phyloP scores from a whole-genome alignment of 2,888 invertebrate species.

The Polyommatus iphigenia region DNA sequence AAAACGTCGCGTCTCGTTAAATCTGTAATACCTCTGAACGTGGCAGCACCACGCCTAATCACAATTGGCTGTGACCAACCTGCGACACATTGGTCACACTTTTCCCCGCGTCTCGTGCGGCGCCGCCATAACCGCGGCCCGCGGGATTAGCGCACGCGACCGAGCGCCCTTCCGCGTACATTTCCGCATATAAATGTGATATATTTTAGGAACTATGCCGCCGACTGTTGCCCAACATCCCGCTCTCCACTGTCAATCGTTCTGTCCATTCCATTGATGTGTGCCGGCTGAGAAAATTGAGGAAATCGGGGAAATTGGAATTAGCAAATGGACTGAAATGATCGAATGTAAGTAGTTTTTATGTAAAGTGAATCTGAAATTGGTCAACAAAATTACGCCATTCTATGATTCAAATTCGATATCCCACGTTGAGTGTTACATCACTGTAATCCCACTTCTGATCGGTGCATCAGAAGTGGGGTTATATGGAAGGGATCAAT shows the following conservation, averaged over 20 bases:
- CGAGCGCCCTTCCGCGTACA: not conserved
- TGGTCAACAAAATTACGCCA: not conserved
- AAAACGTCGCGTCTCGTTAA: not conserved
- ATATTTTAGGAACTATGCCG: not conserved
- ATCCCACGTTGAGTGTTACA: not conserved
- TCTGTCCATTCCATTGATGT: not conserved
- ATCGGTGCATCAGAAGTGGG: not conserved
- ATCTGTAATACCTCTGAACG: not conserved
- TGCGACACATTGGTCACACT: not conserved
- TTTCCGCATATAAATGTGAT: not conserved
- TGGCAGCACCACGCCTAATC: not conserved
- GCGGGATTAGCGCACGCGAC: not conserved
- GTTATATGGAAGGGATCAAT: not conserved
- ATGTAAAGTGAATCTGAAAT: not conserved
- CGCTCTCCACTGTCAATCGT: not conserved
- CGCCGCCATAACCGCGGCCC: not conserved
- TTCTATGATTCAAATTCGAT: not conserved
- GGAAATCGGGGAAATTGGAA: not conserved
- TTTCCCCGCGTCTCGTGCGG: not conserved
- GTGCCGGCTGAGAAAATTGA: not conserved
- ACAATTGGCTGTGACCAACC: not conserved
- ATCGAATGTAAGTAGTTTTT: not conserved
- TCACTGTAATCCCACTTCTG: not conserved
- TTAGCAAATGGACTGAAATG: not conserved
- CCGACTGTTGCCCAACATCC: not conserved